phyloP scores from a whole-genome alignment of 2,888 invertebrate genomes.

The Horisme vitalbata region DNA sequence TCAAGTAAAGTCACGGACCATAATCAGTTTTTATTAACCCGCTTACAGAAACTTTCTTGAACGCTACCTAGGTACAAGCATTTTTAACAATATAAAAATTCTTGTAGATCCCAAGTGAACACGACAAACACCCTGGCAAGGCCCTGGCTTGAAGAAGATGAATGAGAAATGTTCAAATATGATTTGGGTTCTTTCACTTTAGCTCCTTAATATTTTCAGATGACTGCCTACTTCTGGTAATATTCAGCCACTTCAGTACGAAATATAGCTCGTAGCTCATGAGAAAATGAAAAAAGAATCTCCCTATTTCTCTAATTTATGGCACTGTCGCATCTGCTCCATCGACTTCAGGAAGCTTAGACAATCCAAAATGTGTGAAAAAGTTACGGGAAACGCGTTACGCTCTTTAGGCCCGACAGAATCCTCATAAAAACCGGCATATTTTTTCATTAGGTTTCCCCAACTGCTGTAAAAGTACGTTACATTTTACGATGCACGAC shows the following conservation, averaged over 20 bases:
- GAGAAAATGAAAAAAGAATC: constrained; percentile 4
- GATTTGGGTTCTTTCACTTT: too few species aligned
- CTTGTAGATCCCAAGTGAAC: constrained; percentile 6
- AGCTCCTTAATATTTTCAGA: too few species aligned
- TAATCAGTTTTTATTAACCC: constrained; percentile 2
- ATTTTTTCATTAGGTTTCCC: constrained; percentile 38
- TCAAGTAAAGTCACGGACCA: not conserved
- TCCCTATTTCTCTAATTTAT: constrained; percentile 13
- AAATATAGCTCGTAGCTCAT: not conserved
- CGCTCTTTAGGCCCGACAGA: constrained; percentile 22
- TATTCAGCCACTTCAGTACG: not conserved
- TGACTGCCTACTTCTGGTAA: too few species aligned
- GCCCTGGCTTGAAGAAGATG: constrained; percentile 3
- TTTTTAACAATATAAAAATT: constrained; percentile 13
- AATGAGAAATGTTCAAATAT: constrained; percentile 1
- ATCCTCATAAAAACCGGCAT: constrained; percentile 33
- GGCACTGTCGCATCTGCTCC: constrained; percentile 17
- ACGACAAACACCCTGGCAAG: constrained; percentile 7
- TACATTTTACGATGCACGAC: constrained; percentile 48
- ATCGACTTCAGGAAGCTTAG: constrained; percentile 21
- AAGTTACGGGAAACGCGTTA: constrained; percentile 25
- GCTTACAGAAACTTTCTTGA: constrained; percentile 3
- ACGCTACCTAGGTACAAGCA: constrained; percentile 8
- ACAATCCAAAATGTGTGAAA: constrained; percentile 20
- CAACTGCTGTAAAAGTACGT: constrained; percentile 32